Evolutionary conservation across 2,113 vertebrate genomes (phyloP).

Genomic region (Andinoacara biseriatus): DNA sequence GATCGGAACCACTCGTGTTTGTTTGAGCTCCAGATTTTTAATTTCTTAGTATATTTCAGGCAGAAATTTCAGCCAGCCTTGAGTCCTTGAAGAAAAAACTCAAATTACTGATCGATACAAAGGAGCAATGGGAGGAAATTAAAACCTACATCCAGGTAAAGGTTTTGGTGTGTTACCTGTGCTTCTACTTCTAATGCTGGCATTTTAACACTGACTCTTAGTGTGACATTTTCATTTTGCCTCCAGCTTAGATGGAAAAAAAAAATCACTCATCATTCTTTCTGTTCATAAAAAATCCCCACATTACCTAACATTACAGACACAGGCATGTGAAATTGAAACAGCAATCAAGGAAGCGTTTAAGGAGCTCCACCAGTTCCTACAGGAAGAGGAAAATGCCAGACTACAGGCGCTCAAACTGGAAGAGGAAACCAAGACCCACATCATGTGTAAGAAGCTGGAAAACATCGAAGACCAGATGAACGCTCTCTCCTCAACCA

Average conservation of each 20-base stretch:
- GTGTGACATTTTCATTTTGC: neutral
- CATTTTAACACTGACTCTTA: neutral
- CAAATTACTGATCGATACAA: conserved; percentile 48
- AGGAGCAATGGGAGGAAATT: conserved; percentile 60
- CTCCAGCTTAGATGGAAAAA: neutral
- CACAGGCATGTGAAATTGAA: conserved; percentile 54
- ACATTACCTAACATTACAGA: conserved; percentile 42
- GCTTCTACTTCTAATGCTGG: no score
- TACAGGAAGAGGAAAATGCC: conserved; percentile 59
- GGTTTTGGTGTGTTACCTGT: neutral
- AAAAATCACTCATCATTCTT: neutral
- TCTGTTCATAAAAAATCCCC: neutral
- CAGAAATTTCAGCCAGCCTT: conserved; percentile 52
- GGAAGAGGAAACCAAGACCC: conserved; percentile 60
- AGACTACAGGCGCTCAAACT: conserved; percentile 59
- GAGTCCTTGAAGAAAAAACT: conserved; percentile 62
- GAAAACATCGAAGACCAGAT: conserved; percentile 57
- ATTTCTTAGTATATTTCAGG: conserved; percentile 38
- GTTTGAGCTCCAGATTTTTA: neutral
- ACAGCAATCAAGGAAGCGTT: conserved; percentile 69
- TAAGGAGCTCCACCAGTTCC: conserved; percentile 65
- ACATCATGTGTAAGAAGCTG: conserved; percentile 64
- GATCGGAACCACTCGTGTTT: neutral
- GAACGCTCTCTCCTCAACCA: conserved; percentile 35
- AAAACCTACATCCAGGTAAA: conserved; percentile 65